Conservation (phyloP, 2,888 invertebrate species). For the Amphiduros pacificus region DNA sequence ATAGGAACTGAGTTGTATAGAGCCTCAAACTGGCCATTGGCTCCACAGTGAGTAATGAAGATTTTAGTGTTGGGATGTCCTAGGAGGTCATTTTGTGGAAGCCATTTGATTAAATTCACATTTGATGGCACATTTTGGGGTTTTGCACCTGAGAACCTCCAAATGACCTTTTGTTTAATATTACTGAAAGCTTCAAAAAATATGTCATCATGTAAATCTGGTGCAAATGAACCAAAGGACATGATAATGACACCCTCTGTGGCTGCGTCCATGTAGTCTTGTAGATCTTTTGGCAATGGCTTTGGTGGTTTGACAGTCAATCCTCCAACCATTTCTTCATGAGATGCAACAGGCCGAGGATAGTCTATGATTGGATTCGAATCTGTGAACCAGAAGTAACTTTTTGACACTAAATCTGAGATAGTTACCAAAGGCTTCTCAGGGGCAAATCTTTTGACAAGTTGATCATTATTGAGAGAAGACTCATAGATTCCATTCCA, state of each 20-base stretch:
- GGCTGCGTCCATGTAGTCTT: not conserved
- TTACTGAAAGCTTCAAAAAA: not conserved
- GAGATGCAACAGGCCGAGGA: too few relatives aligned
- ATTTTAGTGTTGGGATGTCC: slow-evolving; percentile 31
- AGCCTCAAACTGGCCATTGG: slow-evolving; percentile 31
- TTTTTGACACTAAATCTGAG: too few relatives aligned
- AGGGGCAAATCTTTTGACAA: too few relatives aligned
- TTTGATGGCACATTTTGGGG: slow-evolving; percentile 5
- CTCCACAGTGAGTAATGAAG: slow-evolving; percentile 36
- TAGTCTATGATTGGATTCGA: too few relatives aligned
- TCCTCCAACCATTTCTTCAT: too few relatives aligned
- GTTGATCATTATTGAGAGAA: too few relatives aligned
- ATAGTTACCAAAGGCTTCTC: too few relatives aligned
- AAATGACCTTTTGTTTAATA: slow-evolving; percentile 4
- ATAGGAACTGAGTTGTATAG: slow-evolving; percentile 34
- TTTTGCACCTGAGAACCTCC: not conserved
- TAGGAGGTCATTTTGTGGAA: slow-evolving; percentile 36
- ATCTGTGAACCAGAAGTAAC: too few relatives aligned
- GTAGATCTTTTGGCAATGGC: slow-evolving; percentile 1
- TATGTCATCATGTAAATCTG: not conserved
- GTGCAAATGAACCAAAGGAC: not conserved
- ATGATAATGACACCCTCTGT: not conserved
- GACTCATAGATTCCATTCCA: too few relatives aligned
- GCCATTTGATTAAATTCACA: slow-evolving; percentile 27
- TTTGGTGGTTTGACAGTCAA: slow-evolving; percentile 3